Evolutionary conservation across 2,888 invertebrate species (phyloP).

Genomic region (Amphipyra tragopoginis): DNA sequence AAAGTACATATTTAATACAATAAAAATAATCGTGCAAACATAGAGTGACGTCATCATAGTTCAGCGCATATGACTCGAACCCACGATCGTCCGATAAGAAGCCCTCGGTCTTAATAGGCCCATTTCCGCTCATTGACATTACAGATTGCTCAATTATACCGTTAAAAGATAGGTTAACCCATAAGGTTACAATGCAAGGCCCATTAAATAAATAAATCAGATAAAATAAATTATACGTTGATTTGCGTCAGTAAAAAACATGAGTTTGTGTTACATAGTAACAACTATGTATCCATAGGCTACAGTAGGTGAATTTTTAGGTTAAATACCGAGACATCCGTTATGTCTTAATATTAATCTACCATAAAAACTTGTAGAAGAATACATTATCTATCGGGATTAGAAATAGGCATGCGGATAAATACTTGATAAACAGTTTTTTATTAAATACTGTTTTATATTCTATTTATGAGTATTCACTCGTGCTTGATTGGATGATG

Average conservation of each 20-base stretch:
- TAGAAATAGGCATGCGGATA: too few species aligned
- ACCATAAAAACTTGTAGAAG: too few species aligned
- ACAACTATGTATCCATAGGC: not conserved
- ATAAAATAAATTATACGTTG: not conserved
- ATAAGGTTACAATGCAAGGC: slow-evolving; percentile 22
- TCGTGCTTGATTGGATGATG: too few species aligned
- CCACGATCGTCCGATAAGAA: slow-evolving; percentile 35
- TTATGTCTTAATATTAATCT: slow-evolving; percentile 1
- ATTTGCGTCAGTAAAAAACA: slow-evolving; percentile 4
- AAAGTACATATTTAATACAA: not conserved
- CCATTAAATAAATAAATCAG: slow-evolving; percentile 8
- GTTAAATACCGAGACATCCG: slow-evolving; percentile 8
- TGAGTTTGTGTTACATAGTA: slow-evolving; percentile 6
- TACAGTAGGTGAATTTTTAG: not conserved
- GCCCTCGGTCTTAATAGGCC: slow-evolving; percentile 41
- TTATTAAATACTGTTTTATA: too few species aligned
- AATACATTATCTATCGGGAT: too few species aligned
- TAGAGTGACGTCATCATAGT: slow-evolving; percentile 26
- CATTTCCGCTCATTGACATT: slow-evolving; percentile 53
- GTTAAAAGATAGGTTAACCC: slow-evolving; percentile 21
- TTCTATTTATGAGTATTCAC: too few species aligned
- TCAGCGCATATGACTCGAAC: slow-evolving; percentile 42
- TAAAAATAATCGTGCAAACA: not conserved
- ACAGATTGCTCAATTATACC: slow-evolving; percentile 39
- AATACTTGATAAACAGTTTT: too few species aligned